Conservation (phyloP, 2,113 vertebrate species). For the Mugil cephalus region DNA sequence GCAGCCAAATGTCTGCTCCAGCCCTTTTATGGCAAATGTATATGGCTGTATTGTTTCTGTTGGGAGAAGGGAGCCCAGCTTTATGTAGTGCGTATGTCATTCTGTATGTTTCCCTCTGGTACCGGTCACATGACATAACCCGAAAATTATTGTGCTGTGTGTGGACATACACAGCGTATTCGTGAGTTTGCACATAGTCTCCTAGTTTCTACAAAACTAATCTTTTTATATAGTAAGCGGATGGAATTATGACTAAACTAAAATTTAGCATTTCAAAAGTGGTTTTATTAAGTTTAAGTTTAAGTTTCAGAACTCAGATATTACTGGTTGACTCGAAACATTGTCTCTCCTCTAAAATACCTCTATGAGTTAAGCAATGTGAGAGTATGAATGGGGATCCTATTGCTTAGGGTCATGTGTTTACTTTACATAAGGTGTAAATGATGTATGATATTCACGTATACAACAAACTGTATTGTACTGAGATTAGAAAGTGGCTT, state of each 20-base stretch:
- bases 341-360: no score
- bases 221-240: no score
- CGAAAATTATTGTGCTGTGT: background rate
- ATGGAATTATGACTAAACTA: no score
- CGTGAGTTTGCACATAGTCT: no score
- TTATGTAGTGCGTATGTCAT: constrained; percentile 29
- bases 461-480: background rate
- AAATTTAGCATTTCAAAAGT: no score
- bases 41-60: constrained; percentile 46
- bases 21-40: constrained; percentile 40
- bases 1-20: constrained; percentile 37
- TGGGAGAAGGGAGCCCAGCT: constrained; percentile 3
- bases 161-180: background rate
- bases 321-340: no score
- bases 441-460: background rate
- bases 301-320: no score
- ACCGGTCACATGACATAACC: constrained; percentile 15
- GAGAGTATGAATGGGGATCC: background rate
- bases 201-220: no score
- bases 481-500: background rate
- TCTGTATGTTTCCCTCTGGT: constrained; percentile 31
- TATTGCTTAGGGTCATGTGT: background rate
- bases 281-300: no score
- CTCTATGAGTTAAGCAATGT: no score
- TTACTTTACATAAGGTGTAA: background rate